Base-by-base conservation (phyloP, 2,113 vertebrate genomes). In the Hepsetus odoe region DNA sequence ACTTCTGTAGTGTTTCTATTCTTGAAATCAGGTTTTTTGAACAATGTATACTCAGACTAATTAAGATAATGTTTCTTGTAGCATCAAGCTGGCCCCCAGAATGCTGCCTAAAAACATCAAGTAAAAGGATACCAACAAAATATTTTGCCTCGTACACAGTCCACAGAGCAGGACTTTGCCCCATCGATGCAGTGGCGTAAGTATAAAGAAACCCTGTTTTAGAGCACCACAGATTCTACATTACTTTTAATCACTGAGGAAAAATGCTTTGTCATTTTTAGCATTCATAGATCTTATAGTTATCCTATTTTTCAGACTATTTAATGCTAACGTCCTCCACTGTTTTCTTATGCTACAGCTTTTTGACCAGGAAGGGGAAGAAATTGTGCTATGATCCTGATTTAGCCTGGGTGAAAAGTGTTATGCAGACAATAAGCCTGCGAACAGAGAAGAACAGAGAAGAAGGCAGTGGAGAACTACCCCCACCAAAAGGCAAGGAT, bases 101-200 rank as follows among this genome's bases (percentile, higher is more conserved):
- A 9, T 83, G 81, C 49, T 83, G 81, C 74, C 46, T 83, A 9
- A 83, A 28, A 56, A 71, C 11, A 0, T 8, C 1, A 14, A n/a
- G 16, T 12, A 0, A 1, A 1, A 22, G 0, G 35, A 30, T 71
- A 18, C 20, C 1, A 18, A 12, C 4, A 7, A 46, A 24, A 7
- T 71, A 14, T 18, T 38, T 66, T n/a, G 20, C 20, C 2, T 6
- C 22, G 40, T 83, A 78, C 24, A 79, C 8, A 3, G 59, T 72
- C 13, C 72, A 79, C 65, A 49, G 0, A 6, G 56, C 72, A 40
- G 81, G 76, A 79, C 28, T 40, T 51, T 83, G 81, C 72, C 76
- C 22, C 3, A 40, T 83, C 42, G 7, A 76, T 20, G 81, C 81
- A 12, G 18, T 76, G 56, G 46, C 73, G 82, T 83, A 64, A 76